Evolutionary conservation across 2,113 vertebrate species (phyloP), one percentile per base, ranked within the genome.

Genomic region (Lagenorhynchus albirostris): DNA sequence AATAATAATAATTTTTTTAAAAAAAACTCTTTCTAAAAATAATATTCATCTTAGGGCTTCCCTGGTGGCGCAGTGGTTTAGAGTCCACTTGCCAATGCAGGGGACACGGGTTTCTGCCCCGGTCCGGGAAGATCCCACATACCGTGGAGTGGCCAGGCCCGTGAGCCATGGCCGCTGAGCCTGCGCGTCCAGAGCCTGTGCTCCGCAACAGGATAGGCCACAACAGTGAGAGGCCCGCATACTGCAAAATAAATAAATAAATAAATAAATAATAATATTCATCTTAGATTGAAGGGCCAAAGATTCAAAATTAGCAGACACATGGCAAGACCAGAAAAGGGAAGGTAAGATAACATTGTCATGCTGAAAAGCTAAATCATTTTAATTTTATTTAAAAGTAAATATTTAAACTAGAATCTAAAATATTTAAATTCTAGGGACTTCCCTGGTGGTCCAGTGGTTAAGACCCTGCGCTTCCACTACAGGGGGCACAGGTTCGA

Each of bases 311-410:
- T 38, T 70, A 94, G 63, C 31, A 86, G 60, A 18, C 50, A 85
- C 15, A 62, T 33, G 13, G 55, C 82, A 25, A 91, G 15, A 94
- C 31, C 14, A 91, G 50, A 91, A 85, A 90, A 91, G 1, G 1
- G 33, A 89, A 85, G 71, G n/a, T 50, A 7, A 90, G 73, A 44
- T 29, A 89, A 70, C 23, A 90, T 9, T 29, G 14, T 38, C 67
- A 33, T 60, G 25, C 41, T 81, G 36, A 92, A 93, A 95, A 50
- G 1, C 62, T 80, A 86, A 96, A 80, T 79, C 41, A 67, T n/a
- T 87, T 83, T 91, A 85, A 85, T 67, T 95, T 80, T 70, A 92
- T 38, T 97, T 95, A 89, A 96, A 89, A 88, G 71, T 58, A 92
- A 93, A 73, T 38, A 10, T 96, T 92, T 87, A 84, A 87, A 38